These are phyloP conservation scores for Micropterix aruncella DNA, from an alignment of 2,888 invertebrate genomes.

Conservation along the genomic window DNA sequence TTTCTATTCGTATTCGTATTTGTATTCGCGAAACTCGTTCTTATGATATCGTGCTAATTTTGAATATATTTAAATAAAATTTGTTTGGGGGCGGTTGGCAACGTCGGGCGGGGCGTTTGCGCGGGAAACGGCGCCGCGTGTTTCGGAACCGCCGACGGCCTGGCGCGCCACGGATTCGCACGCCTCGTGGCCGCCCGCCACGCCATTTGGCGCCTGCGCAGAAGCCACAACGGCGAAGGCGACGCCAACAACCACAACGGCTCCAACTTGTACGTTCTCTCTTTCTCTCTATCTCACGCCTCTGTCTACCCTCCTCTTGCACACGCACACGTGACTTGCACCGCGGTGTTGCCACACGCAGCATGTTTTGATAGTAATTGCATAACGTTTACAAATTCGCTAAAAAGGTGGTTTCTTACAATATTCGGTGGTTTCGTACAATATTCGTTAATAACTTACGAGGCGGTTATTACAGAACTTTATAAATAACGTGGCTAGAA, in stretches of 20 bases:
- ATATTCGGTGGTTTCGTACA: too few species aligned
- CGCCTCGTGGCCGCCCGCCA: slow-evolving; percentile 58
- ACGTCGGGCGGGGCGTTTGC: slow-evolving; percentile 13
- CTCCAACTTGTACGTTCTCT: slow-evolving; percentile 37
- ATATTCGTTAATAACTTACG: too few species aligned
- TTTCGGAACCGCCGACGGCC: slow-evolving; percentile 30
- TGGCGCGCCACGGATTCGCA: slow-evolving; percentile 57
- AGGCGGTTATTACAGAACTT: too few species aligned
- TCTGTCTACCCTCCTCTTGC: too few species aligned
- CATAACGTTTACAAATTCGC: too few species aligned
- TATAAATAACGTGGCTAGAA: too few species aligned
- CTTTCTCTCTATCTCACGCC: slow-evolving; percentile 20
- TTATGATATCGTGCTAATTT: background rate
- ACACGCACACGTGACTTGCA: too few species aligned
- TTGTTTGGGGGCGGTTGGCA: slow-evolving; percentile 18
- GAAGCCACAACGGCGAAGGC: slow-evolving; percentile 18
- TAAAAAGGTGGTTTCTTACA: too few species aligned
- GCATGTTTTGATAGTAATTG: too few species aligned
- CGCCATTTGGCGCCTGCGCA: slow-evolving; percentile 54
- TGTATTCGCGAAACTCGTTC: too few species aligned
- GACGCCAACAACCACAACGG: slow-evolving; percentile 36
- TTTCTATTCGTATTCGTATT: too few species aligned
- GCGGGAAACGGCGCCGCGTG: slow-evolving; percentile 13
- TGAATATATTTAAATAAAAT: background rate
- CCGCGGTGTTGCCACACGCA: too few species aligned